Conservation (phyloP, 2,888 invertebrate genomes). For the Hedya salicella region DNA sequence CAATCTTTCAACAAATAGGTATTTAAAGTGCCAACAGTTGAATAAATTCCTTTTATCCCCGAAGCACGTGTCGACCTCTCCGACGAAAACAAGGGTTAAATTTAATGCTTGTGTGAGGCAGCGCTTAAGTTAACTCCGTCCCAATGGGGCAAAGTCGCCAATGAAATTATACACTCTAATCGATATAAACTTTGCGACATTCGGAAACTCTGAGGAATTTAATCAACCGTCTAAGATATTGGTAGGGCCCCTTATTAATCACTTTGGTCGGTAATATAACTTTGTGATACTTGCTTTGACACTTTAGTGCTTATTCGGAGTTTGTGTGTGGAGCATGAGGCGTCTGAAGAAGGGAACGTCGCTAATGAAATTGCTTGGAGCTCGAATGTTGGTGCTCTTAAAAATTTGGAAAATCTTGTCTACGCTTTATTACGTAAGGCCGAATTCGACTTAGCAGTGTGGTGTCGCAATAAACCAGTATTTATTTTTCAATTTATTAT, state of each 20-base stretch:
- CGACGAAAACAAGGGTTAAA: conserved; percentile 38
- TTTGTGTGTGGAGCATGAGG: not conserved
- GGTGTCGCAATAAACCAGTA: too few relatives aligned
- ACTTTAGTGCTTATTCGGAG: conserved; percentile 25
- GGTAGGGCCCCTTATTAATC: conserved; percentile 67
- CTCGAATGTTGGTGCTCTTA: not conserved
- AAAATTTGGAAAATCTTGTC: too few relatives aligned
- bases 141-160: conserved; percentile 49
- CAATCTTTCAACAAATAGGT: conserved; percentile 1
- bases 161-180: conserved; percentile 73
- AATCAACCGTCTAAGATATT: conserved; percentile 77
- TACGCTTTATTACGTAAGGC: too few relatives aligned
- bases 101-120: conserved; percentile 38
- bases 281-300: conserved; percentile 39
- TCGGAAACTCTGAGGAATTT: conserved; percentile 71
- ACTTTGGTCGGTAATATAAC: conserved; percentile 50
- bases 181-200: conserved; percentile 72
- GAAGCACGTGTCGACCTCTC: conserved; percentile 18
- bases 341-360: not conserved
- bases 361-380: not conserved
- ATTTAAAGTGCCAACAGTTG: conserved; percentile 9
- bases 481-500: too few relatives aligned
- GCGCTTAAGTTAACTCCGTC: conserved; percentile 1
- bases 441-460: too few relatives aligned
- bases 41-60: conserved; percentile 17